phyloP scores from a whole-genome alignment of 2,797 vertebrate species.

The Thripadectes ignobilis region DNA sequence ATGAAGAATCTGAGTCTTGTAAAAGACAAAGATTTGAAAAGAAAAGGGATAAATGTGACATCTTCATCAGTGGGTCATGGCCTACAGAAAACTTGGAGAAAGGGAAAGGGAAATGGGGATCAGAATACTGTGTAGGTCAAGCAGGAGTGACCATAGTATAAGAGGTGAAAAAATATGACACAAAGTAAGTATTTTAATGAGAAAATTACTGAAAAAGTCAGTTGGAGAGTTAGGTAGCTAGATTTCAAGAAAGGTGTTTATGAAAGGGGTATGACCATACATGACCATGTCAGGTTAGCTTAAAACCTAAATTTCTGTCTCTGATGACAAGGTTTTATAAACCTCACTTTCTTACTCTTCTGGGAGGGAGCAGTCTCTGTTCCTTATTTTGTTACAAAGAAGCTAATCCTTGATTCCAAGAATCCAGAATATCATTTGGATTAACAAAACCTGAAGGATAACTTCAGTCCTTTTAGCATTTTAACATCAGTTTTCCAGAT shows the following conservation, averaged over 20 bases:
- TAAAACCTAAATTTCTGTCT: not conserved
- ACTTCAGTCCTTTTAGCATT: not conserved
- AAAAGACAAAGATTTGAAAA: not conserved
- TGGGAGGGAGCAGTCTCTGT: not conserved
- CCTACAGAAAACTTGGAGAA: not conserved
- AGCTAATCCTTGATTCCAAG: not conserved
- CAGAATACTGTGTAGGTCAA: not conserved
- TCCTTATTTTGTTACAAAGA: not conserved
- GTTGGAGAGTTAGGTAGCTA: not conserved
- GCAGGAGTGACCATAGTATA: not conserved
- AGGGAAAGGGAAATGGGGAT: not conserved
- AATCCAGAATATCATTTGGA: not conserved
- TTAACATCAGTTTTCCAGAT: not conserved
- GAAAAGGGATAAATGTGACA: not conserved
- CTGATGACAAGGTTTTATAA: not conserved
- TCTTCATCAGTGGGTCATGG: fast-evolving
- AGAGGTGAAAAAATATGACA: not conserved
- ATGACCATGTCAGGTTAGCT: not conserved
- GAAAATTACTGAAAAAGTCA: not conserved
- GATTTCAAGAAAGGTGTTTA: not conserved
- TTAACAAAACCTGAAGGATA: not conserved
- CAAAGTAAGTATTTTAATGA: not conserved
- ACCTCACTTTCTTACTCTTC: not conserved
- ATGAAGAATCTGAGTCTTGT: not conserved
- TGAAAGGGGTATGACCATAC: fast-evolving